These are phyloP conservation scores for Vultur gryphus DNA, from an alignment of 2,797 vertebrate genomes.

Conservation along the genomic window DNA sequence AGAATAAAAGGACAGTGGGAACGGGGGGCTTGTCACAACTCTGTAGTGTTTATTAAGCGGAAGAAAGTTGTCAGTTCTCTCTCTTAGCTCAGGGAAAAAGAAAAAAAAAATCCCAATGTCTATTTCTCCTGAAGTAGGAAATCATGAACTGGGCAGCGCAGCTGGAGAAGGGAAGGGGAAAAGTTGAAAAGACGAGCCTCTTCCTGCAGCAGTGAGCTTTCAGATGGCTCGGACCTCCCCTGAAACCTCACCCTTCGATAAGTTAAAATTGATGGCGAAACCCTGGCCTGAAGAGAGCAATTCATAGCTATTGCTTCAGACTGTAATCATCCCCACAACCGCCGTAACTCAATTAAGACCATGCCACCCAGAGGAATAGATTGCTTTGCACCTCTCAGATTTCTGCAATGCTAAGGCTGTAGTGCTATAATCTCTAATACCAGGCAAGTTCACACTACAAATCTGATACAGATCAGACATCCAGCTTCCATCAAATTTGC, in stretches of 20 bases:
- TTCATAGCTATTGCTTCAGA: not conserved
- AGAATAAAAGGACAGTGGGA: not conserved
- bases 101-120: too few species aligned
- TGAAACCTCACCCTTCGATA: not conserved
- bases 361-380: not conserved
- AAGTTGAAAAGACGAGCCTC: not conserved
- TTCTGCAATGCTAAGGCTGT: not conserved
- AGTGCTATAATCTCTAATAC: not conserved
- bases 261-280: not conserved
- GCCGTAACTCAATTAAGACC: not conserved
- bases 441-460: not conserved
- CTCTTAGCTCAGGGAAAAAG: not conserved
- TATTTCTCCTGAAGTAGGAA: not conserved
- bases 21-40: not conserved
- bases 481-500: not conserved
- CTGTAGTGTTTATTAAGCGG: not conserved
- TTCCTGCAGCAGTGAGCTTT: not conserved
- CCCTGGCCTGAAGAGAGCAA: not conserved
- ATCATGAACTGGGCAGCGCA: not conserved
- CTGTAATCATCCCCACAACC: not conserved
- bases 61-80: not conserved
- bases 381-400: not conserved
- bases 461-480: not conserved
- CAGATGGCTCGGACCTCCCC: not conserved
- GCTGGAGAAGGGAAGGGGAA: not conserved